Evolutionary conservation across 2,888 invertebrate species (phyloP).

Genomic region (Cacoxenus indagator): DNA sequence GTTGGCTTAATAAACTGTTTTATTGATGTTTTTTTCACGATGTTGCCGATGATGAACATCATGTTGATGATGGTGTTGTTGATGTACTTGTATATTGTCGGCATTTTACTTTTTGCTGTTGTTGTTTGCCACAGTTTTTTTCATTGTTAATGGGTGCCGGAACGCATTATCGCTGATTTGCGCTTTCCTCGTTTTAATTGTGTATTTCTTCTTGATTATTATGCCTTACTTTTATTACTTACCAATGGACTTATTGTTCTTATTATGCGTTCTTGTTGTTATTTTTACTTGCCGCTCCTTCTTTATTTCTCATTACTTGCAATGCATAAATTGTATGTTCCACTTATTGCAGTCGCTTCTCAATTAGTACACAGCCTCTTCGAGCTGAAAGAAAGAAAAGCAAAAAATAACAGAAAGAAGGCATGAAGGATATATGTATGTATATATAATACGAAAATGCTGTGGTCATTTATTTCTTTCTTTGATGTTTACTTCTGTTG

Average conservation of each 20-base stretch:
- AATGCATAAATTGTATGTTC: constrained; percentile 9
- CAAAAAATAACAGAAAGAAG: not conserved
- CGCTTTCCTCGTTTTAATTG: constrained; percentile 13
- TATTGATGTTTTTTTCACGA: constrained; percentile 35
- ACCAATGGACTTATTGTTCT: not conserved
- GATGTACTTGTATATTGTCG: not conserved
- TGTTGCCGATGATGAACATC: not conserved
- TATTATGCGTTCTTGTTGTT: not conserved
- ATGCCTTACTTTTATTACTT: constrained; percentile 11
- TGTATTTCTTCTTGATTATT: constrained; percentile 22
- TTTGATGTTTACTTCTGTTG: too few relatives aligned
- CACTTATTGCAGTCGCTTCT: not conserved
- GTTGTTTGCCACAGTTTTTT: constrained; percentile 5
- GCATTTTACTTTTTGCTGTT: not conserved
- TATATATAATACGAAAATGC: too few relatives aligned
- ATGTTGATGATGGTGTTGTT: not conserved
- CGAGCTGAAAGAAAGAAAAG: too few relatives aligned
- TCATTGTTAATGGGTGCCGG: constrained; percentile 19
- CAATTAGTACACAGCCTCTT: not conserved
- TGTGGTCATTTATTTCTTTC: too few relatives aligned
- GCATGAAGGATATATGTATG: not conserved
- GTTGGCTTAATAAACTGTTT: constrained; percentile 44
- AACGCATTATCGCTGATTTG: constrained; percentile 24
- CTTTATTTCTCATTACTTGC: constrained; percentile 11
- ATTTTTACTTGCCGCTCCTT: not conserved